A percentile compares a stretch with the other conserved stretches of the same genome.
These are phyloP conservation scores for Phengaris alcon DNA, from an alignment of 2,888 invertebrate genomes.

Conservation along the genomic window DNA sequence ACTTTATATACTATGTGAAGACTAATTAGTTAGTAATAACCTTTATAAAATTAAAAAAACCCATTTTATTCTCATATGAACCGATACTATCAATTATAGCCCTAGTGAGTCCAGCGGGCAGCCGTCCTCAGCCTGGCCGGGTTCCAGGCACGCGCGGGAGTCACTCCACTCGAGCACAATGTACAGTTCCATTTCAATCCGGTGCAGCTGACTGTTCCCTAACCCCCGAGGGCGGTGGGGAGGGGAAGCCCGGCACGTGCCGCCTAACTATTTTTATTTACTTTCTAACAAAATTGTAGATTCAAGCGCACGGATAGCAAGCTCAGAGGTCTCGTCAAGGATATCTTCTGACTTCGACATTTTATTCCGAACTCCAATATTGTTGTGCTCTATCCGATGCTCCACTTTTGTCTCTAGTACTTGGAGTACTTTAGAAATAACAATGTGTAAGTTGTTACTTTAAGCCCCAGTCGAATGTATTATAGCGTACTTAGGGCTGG, in stretches of 20 bases:
- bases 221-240: neutral
- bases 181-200: conserved; percentile 18
- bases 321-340: conserved; percentile 5
- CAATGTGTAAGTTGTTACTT: neutral
- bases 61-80: no score
- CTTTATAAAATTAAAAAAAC: no score
- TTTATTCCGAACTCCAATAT: neutral
- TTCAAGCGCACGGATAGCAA: conserved; percentile 1
- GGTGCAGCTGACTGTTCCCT: conserved; percentile 13
- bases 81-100: no score
- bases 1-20: no score
- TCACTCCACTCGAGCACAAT: neutral
- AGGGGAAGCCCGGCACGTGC: neutral
- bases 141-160: conserved; percentile 6
- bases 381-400: neutral
- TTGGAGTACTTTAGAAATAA: neutral
- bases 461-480: neutral
- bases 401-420: neutral
- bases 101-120: neutral
- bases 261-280: conserved; percentile 21
- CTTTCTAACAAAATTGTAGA: conserved; percentile 14
- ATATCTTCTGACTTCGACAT: conserved; percentile 15
- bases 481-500: neutral
- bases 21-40: no score
- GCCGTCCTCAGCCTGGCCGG: neutral